Conservation (phyloP, 2,888 invertebrate species). For the Pandemis corylana region DNA sequence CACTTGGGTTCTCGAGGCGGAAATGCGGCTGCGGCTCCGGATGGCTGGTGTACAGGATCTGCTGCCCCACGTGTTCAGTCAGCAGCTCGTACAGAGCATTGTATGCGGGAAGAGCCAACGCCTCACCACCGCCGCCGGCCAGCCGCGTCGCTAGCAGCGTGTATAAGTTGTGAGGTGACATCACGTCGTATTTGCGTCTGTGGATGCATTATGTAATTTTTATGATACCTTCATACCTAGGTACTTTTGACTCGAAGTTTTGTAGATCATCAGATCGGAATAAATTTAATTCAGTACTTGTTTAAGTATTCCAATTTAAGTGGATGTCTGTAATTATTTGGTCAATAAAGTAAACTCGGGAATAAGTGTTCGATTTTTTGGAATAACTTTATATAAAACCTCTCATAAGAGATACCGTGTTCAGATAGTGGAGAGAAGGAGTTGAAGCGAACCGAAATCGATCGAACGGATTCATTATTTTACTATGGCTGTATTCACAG, state of each 20-base stretch:
- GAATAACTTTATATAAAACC: too few species aligned
- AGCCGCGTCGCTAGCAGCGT: conserved; percentile 97
- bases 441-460: too few species aligned
- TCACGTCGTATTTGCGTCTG: conserved; percentile 99
- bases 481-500: too few species aligned
- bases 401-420: too few species aligned
- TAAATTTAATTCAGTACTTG: too few species aligned
- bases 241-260: neutral
- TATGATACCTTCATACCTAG: too few species aligned
- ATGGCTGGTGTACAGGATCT: conserved; percentile 96
- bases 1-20: conserved; percentile 98
- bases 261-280: neutral
- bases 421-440: too few species aligned
- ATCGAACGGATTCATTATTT: too few species aligned
- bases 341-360: too few species aligned
- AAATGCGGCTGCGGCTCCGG: conserved; percentile 98
- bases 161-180: conserved; percentile 99
- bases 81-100: conserved; percentile 99
- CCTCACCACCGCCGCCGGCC: conserved; percentile 86
- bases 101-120: conserved; percentile 97
- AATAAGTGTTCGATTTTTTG: too few species aligned
- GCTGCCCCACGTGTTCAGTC: conserved; percentile 98
- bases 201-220: conserved; percentile 40
- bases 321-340: too few species aligned
- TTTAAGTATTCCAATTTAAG: neutral